Evolutionary conservation across 2,797 vertebrate genomes (phyloP).

Genomic region (Pantherophis alleghaniensis): DNA sequence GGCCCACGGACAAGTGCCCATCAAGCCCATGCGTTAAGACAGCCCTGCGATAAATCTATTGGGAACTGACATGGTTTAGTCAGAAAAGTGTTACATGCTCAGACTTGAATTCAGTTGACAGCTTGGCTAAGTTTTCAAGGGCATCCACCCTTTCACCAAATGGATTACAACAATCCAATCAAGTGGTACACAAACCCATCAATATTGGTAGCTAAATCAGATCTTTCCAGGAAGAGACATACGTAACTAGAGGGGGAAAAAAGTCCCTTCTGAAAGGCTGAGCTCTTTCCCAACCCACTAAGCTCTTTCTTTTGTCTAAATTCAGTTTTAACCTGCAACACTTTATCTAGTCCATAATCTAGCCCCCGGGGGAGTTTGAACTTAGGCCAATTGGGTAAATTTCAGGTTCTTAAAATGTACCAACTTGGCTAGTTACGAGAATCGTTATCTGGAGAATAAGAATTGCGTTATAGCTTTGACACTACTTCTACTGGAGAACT

Average conservation of each 20-base stretch:
- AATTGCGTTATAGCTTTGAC: slow-evolving; percentile 29
- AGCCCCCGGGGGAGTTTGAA: neutral
- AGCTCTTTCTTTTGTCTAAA: neutral
- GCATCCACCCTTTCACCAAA: neutral
- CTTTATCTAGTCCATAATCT: neutral
- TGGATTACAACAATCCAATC: neutral
- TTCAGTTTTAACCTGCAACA: neutral
- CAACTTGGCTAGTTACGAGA: slow-evolving; percentile 50
- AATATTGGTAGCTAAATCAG: neutral
- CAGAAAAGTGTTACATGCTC: neutral
- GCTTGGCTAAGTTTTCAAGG: neutral
- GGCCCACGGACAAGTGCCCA: too few relatives aligned
- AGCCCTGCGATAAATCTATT: neutral
- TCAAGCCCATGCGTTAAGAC: too few relatives aligned
- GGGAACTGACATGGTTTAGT: neutral
- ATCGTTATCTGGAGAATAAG: slow-evolving; percentile 37
- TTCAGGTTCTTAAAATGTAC: slow-evolving; percentile 61
- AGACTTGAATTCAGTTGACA: neutral
- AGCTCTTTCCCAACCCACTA: neutral
- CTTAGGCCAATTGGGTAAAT: slow-evolving; percentile 35
- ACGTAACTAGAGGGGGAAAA: neutral
- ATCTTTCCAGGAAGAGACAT: neutral
- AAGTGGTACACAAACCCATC: neutral
- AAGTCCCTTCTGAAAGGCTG: neutral
- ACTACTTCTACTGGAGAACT: neutral